Conservation (phyloP, 2,888 invertebrate species). For the Acleris cristana region DNA sequence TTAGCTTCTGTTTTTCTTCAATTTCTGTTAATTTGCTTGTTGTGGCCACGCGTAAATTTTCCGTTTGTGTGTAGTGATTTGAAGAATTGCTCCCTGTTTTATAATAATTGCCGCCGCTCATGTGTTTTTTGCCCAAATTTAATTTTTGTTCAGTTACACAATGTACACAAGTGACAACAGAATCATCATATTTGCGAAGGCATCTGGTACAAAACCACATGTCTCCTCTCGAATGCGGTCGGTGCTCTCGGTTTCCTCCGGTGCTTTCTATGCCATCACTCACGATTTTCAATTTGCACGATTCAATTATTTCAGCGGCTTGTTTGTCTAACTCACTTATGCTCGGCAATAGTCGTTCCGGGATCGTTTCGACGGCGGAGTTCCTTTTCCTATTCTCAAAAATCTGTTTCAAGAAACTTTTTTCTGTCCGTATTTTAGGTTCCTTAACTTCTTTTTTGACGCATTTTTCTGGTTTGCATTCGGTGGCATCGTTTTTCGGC, state of each 20-base stretch:
- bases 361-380: slow-evolving; percentile 60
- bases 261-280: slow-evolving; percentile 51
- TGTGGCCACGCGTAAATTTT: slow-evolving; percentile 39
- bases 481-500: slow-evolving; percentile 44
- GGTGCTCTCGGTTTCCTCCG: slow-evolving; percentile 7
- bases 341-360: slow-evolving; percentile 86
- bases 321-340: slow-evolving; percentile 92
- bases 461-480: slow-evolving; percentile 60
- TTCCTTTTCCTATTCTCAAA: slow-evolving; percentile 74
- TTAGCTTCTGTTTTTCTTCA: slow-evolving; percentile 85
- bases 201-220: slow-evolving; percentile 70
- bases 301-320: slow-evolving; percentile 89
- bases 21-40: slow-evolving; percentile 41
- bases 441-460: slow-evolving; percentile 62
- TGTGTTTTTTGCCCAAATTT: slow-evolving; percentile 34
- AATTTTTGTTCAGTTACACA: slow-evolving; percentile 53
- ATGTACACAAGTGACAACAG: slow-evolving; percentile 59
- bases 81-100: slow-evolving; percentile 43
- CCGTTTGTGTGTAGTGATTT: slow-evolving; percentile 59
- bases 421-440: slow-evolving; percentile 73
- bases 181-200: slow-evolving; percentile 65
- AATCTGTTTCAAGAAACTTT: slow-evolving; percentile 80
- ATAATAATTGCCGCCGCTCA: slow-evolving; percentile 20
- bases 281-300: slow-evolving; percentile 60
- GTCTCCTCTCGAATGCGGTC: slow-evolving; percentile 43